Conservation (phyloP, 2,797 vertebrate genomes). For the Diplodus sargus region DNA sequence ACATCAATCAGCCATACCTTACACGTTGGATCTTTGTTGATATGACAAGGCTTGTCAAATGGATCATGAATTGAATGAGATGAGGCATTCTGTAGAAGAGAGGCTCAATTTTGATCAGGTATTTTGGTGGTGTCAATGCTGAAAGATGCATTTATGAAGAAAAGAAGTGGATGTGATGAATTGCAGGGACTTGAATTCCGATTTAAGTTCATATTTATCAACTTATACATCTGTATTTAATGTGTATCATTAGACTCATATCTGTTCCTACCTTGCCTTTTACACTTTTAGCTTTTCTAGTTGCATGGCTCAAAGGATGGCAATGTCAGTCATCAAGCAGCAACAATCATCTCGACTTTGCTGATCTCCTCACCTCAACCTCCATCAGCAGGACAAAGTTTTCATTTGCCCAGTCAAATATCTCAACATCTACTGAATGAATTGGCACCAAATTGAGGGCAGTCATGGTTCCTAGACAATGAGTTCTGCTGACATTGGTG, state of each 20-base stretch:
- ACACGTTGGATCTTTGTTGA: constrained; percentile 70
- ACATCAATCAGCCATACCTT: constrained; percentile 77
- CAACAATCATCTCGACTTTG: neutral
- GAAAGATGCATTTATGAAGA: constrained; percentile 10
- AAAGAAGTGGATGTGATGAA: neutral
- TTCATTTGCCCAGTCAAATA: neutral
- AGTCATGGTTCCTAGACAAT: neutral
- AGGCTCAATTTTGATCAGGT: constrained; percentile 18
- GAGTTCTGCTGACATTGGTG: neutral
- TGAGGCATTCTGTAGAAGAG: constrained; percentile 33
- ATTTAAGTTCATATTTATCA: neutral
- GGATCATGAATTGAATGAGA: constrained; percentile 46
- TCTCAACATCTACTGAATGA: no score
- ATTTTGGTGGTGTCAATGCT: constrained; percentile 1
- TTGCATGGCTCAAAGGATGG: neutral
- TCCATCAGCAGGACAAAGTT: neutral
- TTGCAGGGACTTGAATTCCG: neutral
- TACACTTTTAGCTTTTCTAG: neutral
- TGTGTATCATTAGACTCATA: neutral
- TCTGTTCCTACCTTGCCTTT: neutral
- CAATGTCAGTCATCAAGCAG: no score
- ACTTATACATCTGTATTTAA: neutral
- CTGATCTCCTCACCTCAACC: neutral
- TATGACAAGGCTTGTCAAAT: constrained; percentile 71
- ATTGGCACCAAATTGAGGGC: no score